Conservation (phyloP, 2,113 vertebrate species). For the Pachyramphus minor region DNA sequence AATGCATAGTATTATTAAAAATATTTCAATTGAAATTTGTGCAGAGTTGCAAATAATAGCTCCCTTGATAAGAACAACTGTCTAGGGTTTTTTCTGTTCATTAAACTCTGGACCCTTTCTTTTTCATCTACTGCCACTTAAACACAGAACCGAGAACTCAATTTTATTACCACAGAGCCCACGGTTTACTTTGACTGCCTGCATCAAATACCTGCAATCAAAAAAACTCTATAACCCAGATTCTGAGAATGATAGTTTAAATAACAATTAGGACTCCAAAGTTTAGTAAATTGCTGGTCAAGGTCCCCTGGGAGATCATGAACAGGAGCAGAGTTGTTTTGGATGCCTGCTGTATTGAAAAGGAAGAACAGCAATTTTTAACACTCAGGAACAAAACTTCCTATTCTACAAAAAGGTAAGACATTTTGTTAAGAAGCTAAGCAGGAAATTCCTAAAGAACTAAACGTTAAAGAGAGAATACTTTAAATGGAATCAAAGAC, state of each 20-base stretch:
- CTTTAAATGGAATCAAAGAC: background rate
- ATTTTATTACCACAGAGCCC: background rate
- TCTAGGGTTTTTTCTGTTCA: background rate
- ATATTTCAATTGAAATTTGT: background rate
- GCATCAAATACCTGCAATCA: accelerated
- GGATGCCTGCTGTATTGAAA: background rate
- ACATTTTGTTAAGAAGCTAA: background rate
- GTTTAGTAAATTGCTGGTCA: background rate
- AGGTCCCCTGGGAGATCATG: background rate
- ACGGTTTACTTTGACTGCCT: background rate
- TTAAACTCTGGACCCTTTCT: background rate
- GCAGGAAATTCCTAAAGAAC: background rate
- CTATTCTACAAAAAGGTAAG: background rate
- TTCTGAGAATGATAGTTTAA: background rate
- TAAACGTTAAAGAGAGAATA: background rate
- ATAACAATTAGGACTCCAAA: background rate
- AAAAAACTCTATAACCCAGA: background rate
- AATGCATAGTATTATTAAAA: background rate
- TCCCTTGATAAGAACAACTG: background rate
- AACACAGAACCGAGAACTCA: background rate
- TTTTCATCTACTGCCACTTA: background rate
- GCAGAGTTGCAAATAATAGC: background rate
- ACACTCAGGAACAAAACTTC: background rate
- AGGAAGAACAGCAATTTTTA: background rate
- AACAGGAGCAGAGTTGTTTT: background rate